Conservation (phyloP, 2,888 invertebrate genomes). For the Portevinia maculata region DNA sequence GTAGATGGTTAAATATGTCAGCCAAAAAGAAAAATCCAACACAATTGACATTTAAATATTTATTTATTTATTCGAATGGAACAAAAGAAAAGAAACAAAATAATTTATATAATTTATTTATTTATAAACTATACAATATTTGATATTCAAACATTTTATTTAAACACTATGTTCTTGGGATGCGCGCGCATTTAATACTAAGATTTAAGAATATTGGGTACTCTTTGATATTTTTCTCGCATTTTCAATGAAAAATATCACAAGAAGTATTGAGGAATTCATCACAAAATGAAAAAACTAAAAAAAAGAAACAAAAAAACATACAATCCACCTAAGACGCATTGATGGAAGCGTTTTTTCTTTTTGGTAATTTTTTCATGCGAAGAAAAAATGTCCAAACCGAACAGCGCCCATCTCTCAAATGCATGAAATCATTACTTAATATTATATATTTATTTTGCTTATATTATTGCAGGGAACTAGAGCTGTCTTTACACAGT, state of each 20-base stretch:
- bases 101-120: conserved; percentile 73
- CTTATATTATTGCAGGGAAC: conserved; percentile 49
- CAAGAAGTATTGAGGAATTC: conserved; percentile 56
- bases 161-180: conserved; percentile 57
- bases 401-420: conserved; percentile 49
- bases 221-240: conserved; percentile 69
- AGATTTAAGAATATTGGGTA: conserved; percentile 27
- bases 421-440: conserved; percentile 67
- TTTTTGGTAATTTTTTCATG: conserved; percentile 66
- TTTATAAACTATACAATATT: conserved; percentile 67
- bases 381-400: conserved; percentile 56
- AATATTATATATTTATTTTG: conserved; percentile 73
- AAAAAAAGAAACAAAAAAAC: conserved; percentile 40
- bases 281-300: conserved; percentile 43
- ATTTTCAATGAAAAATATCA: conserved; percentile 57
- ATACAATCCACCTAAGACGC: conserved; percentile 74
- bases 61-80: conserved; percentile 69
- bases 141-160: conserved; percentile 42
- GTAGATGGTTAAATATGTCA: conserved; percentile 81
- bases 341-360: conserved; percentile 56
- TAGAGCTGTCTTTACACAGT: conserved; percentile 15
- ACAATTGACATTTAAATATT: conserved; percentile 59
- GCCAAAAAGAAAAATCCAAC: conserved; percentile 1
- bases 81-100: conserved; percentile 23
- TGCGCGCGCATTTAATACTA: conserved; percentile 53